phyloP scores from a whole-genome alignment of 1,140 invertebrate species.

The Xylocopa sonorina region DNA sequence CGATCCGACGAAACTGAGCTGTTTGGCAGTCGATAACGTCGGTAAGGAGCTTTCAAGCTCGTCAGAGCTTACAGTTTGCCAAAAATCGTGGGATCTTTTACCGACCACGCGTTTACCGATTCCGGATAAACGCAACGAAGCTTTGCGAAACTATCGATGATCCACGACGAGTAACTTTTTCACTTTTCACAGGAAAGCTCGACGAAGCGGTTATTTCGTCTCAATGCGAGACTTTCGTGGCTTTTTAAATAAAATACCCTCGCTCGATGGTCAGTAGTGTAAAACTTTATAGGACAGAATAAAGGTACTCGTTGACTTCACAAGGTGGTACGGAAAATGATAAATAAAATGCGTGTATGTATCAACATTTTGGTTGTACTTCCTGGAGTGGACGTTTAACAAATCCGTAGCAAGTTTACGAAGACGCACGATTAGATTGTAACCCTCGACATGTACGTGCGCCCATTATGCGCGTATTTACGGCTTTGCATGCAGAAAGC shows the following conservation, averaged over 20 bases:
- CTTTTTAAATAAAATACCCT: too few species aligned
- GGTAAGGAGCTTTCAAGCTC: constrained; percentile 45
- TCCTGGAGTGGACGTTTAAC: not conserved
- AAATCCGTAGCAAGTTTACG: not conserved
- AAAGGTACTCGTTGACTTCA: too few species aligned
- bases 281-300: too few species aligned
- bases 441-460: not conserved
- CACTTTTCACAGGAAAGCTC: not conserved
- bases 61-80: constrained; percentile 17
- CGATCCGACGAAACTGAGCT: not conserved
- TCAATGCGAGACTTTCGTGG: too few species aligned
- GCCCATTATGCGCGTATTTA: constrained; percentile 14
- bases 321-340: not conserved
- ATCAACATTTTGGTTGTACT: not conserved
- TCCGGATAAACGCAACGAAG: not conserved
- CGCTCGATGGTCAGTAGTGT: too few species aligned
- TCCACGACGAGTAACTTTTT: too few species aligned
- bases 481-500: constrained; percentile 16
- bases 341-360: not conserved
- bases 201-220: too few species aligned
- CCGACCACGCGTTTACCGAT: constrained; percentile 18
- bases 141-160: not conserved
- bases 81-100: not conserved
- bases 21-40: constrained; percentile 58
- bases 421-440: not conserved